Evolutionary conservation across 2,113 vertebrate genomes (phyloP), one percentile per base, ranked within the genome.

Genomic region (Maccullochella peelii): DNA sequence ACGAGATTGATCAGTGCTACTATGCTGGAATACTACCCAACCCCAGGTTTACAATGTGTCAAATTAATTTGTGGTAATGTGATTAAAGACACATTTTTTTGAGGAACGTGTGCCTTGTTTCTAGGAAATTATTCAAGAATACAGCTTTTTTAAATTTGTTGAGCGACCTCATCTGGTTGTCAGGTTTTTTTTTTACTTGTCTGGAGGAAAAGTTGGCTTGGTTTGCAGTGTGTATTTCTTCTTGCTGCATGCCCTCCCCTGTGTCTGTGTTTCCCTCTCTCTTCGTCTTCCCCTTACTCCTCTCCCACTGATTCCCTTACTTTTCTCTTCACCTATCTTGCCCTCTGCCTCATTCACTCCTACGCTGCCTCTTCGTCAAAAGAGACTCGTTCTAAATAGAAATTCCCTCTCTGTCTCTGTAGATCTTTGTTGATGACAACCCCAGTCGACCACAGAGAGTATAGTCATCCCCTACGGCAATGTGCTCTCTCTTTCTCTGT

Each of bases 361-460:
- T 62, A 84, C 83, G 76, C 73, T 71, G 6, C 63, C 36, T 83
- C 69, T 79, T 80, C 69, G 80, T 89, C 85, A 83, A 78, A 87
- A 68, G 59, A 72, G 63, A 82, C 30, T 27, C 0, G 1, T 79
- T 90, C 63, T 75, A 87, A 86, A 84, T 86, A 88, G 75, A 87
- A 77, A 87, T 86, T 79, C 57, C 42, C 82, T 71, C 73, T 77
- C 55, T 79, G n/a, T 80, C 78, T 87, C 63, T 1, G 8, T 77
- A 84, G 65, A 87, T 86, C 38, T 86, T 88, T 85, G 70, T 82
- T 73, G 68, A 80, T 88, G 86, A 87, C 86, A 87, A 74, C 82
- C 42, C 0, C 18, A 55, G 61, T 76, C 55, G 30, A 38, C 77
- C 70, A 79, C 54, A 78, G 73, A 72, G 47, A 85, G 42, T 55